A percentile compares a stretch with the other conserved stretches of the same genome.
Conservation (phyloP, 2,888 invertebrate genomes). For the Augiades crinisus region DNA sequence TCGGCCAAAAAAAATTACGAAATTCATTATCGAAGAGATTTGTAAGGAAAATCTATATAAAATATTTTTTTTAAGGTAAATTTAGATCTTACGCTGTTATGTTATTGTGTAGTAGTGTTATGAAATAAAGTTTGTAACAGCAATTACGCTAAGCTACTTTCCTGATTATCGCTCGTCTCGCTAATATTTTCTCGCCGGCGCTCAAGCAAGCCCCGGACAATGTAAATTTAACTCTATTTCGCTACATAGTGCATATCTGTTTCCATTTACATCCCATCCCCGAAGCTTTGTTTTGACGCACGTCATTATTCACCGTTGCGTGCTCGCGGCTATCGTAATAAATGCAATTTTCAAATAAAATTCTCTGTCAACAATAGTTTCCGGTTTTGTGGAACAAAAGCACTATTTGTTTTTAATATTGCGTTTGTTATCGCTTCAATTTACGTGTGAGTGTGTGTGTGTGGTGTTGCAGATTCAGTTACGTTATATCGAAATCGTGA, state of each 20-base stretch:
- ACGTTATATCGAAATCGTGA: not conserved
- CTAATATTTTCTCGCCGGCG: too few species aligned
- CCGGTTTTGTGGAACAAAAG: conserved; percentile 12
- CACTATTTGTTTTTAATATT: conserved; percentile 1
- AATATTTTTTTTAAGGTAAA: too few species aligned
- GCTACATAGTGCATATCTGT: conserved; percentile 19
- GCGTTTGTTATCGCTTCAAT: not conserved
- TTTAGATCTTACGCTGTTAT: too few species aligned
- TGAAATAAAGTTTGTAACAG: too few species aligned
- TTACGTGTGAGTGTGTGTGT: not conserved
- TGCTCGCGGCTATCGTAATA: conserved; percentile 1
- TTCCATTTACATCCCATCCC: conserved; percentile 15
- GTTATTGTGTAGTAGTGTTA: too few species aligned
- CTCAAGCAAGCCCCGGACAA: not conserved
- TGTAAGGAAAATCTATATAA: too few species aligned
- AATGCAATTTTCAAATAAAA: conserved; percentile 18
- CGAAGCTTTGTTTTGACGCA: conserved; percentile 14
- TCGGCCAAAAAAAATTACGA: too few species aligned
- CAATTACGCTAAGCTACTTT: too few species aligned
- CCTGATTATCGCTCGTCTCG: too few species aligned
- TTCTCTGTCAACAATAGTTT: conserved; percentile 15
- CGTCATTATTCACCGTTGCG: conserved; percentile 4
- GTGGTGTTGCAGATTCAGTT: not conserved
- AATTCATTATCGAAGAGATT: too few species aligned
- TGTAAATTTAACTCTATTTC: conserved; percentile 16